These are phyloP conservation scores for Danio jaintianensis DNA, from an alignment of 2,797 vertebrate genomes.

Conservation along the genomic window DNA sequence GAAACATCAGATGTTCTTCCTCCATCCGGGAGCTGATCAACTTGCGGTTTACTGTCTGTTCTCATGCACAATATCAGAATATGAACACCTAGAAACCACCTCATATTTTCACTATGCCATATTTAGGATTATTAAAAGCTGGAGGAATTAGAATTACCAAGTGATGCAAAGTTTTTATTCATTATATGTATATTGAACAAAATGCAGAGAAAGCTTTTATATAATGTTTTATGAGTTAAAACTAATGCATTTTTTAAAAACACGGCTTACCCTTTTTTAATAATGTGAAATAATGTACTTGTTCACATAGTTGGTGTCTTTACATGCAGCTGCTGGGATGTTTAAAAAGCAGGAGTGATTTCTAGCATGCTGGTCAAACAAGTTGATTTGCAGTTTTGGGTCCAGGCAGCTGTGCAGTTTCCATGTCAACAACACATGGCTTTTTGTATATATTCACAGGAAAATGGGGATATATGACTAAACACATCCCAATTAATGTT, in stretches of 20 bases:
- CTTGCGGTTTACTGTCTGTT: slow-evolving; percentile 1
- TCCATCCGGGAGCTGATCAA: neutral
- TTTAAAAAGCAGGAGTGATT: neutral
- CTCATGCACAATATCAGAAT: slow-evolving; percentile 9
- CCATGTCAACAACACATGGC: slow-evolving; percentile 18
- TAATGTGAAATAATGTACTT: neutral
- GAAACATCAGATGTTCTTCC: slow-evolving; percentile 5
- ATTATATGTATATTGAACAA: neutral
- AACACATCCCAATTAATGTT: neutral
- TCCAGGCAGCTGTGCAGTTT: slow-evolving; percentile 5
- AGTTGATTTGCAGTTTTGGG: slow-evolving; percentile 20
- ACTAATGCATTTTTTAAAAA: no score
- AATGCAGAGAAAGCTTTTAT: neutral
- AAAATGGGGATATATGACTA: slow-evolving; percentile 1
- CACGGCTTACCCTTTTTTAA: no score
- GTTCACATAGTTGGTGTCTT: neutral
- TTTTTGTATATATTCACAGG: neutral
- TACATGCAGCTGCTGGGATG: slow-evolving; percentile 15
- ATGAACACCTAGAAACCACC: neutral
- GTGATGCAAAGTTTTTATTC: neutral
- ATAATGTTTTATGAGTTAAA: no score
- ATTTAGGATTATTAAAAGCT: neutral
- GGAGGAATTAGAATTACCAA: neutral
- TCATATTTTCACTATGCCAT: neutral
- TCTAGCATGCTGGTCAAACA: slow-evolving; percentile 12